A percentile compares a stretch with the other conserved stretches of the same genome.
phyloP scores from a whole-genome alignment of 53 echinoderm and acorn worm species.

The Luidia sarsii region DNA sequence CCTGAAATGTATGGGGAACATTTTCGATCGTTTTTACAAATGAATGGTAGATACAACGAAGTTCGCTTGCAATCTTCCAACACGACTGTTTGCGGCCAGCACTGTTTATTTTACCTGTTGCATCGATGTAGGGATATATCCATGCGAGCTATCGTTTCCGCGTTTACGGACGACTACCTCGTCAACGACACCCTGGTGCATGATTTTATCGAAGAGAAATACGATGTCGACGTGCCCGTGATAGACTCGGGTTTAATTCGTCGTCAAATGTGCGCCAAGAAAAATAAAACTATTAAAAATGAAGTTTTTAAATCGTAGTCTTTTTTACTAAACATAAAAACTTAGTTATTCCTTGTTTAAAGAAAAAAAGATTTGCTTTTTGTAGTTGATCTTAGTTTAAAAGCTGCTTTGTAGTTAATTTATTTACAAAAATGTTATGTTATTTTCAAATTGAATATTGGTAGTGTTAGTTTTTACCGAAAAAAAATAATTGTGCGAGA shows the following conservation, averaged over 20 bases:
- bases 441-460: too few relatives aligned
- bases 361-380: too few relatives aligned
- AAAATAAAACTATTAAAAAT: slow-evolving; percentile 1
- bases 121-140: slow-evolving; percentile 2
- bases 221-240: neutral
- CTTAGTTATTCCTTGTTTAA: too few relatives aligned
- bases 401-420: too few relatives aligned
- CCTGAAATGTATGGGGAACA: neutral
- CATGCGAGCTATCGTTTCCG: neutral
- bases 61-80: slow-evolving; percentile 14
- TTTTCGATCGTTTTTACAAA: slow-evolving; percentile 20
- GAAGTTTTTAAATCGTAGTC: too few relatives aligned
- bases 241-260: slow-evolving; percentile 2
- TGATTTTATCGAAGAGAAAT: slow-evolving; percentile 6
- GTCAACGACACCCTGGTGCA: slow-evolving; percentile 18
- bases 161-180: slow-evolving; percentile 1
- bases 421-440: too few relatives aligned
- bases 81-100: slow-evolving; percentile 28
- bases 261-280: neutral
- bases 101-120: slow-evolving; percentile 18
- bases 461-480: too few relatives aligned
- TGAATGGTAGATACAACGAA: too few relatives aligned
- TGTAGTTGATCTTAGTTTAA: too few relatives aligned
- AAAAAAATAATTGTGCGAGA: too few relatives aligned
- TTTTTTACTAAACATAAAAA: too few relatives aligned